Conservation (phyloP, 2,797 vertebrate genomes). For the Diplodus puntazzo region DNA sequence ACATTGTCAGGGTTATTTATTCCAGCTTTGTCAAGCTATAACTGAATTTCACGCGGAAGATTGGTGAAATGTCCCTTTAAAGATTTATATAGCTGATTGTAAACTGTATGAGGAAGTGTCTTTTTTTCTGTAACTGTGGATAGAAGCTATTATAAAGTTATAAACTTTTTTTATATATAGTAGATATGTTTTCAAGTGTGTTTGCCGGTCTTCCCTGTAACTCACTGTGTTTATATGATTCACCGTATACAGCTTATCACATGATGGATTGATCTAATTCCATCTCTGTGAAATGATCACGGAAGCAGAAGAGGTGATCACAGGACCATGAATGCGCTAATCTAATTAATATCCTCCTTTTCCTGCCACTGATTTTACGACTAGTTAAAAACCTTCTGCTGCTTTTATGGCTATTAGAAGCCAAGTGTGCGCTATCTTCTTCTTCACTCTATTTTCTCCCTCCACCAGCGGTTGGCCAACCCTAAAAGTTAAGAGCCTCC, state of each 20-base stretch:
- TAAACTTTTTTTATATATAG: not conserved
- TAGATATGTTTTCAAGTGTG: slow-evolving; percentile 23
- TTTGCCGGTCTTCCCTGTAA: slow-evolving; percentile 41
- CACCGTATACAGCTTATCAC: slow-evolving; percentile 65
- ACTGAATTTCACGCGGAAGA: not conserved
- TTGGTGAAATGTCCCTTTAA: slow-evolving; percentile 13
- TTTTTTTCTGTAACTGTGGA: not conserved
- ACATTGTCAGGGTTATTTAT: not conserved
- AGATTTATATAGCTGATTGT: not conserved
- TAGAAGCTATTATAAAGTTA: slow-evolving; percentile 3
- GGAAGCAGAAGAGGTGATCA: slow-evolving; percentile 84
- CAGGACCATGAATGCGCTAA: slow-evolving; percentile 84
- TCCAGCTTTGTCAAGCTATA: not conserved
- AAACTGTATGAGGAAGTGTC: not conserved
- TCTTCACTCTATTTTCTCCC: slow-evolving; percentile 70
- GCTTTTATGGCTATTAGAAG: slow-evolving; percentile 85
- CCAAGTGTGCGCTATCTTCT: slow-evolving; percentile 81
- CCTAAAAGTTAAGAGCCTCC: slow-evolving; percentile 74
- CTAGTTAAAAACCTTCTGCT: slow-evolving; percentile 87
- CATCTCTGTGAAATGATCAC: slow-evolving; percentile 78
- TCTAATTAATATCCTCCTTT: slow-evolving; percentile 86
- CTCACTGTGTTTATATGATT: slow-evolving; percentile 39
- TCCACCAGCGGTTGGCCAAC: slow-evolving; percentile 71
- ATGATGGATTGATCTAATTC: slow-evolving; percentile 77
- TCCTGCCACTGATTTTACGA: slow-evolving; percentile 85